A percentile compares a stretch with the other conserved stretches of the same genome.
phyloP scores from a whole-genome alignment of 2,888 invertebrate species.

The Thelaira solivaga region DNA sequence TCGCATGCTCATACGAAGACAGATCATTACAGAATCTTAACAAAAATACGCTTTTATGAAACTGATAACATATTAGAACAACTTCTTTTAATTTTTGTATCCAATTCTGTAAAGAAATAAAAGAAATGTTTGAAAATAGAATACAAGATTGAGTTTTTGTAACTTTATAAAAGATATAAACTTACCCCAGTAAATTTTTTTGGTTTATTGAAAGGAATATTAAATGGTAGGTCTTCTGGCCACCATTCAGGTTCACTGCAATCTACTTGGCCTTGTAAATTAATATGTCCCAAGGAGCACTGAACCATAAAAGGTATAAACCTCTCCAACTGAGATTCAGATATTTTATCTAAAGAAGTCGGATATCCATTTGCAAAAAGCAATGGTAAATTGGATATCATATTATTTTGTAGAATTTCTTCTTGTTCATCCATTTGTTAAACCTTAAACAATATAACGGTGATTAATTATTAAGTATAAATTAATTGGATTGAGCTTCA shows the following conservation, averaged over 20 bases:
- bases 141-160: too few relatives aligned
- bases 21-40: slow-evolving; percentile 84
- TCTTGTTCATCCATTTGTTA: slow-evolving; percentile 74
- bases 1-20: slow-evolving; percentile 81
- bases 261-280: slow-evolving; percentile 75
- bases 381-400: slow-evolving; percentile 86
- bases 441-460: slow-evolving; percentile 10
- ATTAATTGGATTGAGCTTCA: too few relatives aligned
- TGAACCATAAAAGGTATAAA: slow-evolving; percentile 87
- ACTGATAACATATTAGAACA: slow-evolving; percentile 84
- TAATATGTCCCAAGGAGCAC: slow-evolving; percentile 84
- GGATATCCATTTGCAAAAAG: slow-evolving; percentile 85
- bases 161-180: slow-evolving; percentile 43
- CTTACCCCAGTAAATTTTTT: slow-evolving; percentile 77
- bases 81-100: slow-evolving; percentile 81
- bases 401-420: slow-evolving; percentile 77
- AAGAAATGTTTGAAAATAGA: neutral
- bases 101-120: slow-evolving; percentile 78
- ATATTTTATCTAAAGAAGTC: slow-evolving; percentile 82
- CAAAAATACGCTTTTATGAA: slow-evolving; percentile 84
- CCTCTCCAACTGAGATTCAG: slow-evolving; percentile 81
- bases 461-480: too few relatives aligned
- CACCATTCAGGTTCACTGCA: slow-evolving; percentile 83
- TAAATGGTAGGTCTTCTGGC: slow-evolving; percentile 82
- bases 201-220: slow-evolving; percentile 82